Base-by-base conservation (phyloP, 2,888 invertebrate species). In the Euplagia quadripunctaria region DNA sequence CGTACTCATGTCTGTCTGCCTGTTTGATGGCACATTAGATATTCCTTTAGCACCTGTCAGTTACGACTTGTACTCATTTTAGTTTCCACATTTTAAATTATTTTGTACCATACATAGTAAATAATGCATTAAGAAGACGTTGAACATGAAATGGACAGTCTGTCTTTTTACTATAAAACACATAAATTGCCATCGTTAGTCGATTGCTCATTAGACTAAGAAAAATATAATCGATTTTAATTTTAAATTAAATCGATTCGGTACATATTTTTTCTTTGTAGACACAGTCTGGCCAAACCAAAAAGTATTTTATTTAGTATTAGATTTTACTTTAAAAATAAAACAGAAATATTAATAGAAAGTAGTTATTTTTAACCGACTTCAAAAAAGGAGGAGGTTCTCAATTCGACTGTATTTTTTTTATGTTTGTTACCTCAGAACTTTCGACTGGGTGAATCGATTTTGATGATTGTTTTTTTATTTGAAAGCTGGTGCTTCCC, bases 21-120 rank as follows among this genome's bases (percentile, higher is more conserved):
- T 89, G 87, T 91, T 80, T 83, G 88, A 94, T 94, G 94, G 94
- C 94, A 95, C 94, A 92, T 93, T 78, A 86, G 88, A 89, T 84
- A 85, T 84, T 80, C 82, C 83, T 78, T 84, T 79, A 77, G 77
- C 74, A 82, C 68, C 69, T 75, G 76, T 73, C 74, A 72, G n/a
- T 64, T 20, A 70, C 71, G 76, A 80, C 77, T 72, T 83, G 79
- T 80, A 81, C 80, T 79, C 42, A 67, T 73, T 71, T 77, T 78
- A 79, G 73, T 67, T 68, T 71, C 70, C 68, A 79, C 74, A 79
- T 80, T 88, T 46, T 90, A 86, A 83, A 88, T 91, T 93, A 93
- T 85, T 94, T 94, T 94, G 94, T 94, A 94, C 94, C 93, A 91
- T 92, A 86, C 82, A 82, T 84, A 86, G 79, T 85, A 82, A 77